These are phyloP conservation scores for Gortyna flavago DNA, from an alignment of 2,888 invertebrate species.

Conservation along the genomic window DNA sequence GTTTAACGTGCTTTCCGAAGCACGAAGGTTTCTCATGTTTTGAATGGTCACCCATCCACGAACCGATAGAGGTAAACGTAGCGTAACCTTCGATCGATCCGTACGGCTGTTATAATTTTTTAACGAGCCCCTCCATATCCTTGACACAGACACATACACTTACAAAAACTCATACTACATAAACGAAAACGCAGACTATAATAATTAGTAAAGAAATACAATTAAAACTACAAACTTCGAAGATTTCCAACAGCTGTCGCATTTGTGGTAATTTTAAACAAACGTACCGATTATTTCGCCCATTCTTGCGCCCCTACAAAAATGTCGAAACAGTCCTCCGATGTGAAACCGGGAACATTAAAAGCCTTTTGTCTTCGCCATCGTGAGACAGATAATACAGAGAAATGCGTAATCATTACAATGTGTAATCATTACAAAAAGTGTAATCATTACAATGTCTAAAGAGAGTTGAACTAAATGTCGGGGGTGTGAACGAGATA, in stretches of 20 bases:
- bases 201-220: slow-evolving; percentile 1
- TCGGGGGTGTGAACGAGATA: not conserved
- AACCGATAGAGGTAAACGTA: too few relatives aligned
- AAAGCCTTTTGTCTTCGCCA: slow-evolving; percentile 14
- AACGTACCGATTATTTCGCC: not conserved
- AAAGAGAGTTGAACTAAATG: not conserved
- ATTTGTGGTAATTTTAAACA: not conserved
- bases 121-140: too few relatives aligned
- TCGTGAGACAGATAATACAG: slow-evolving; percentile 12
- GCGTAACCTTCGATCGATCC: too few relatives aligned
- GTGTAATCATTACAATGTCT: slow-evolving; percentile 11
- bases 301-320: not conserved
- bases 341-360: not conserved
- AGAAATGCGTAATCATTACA: slow-evolving; percentile 2
- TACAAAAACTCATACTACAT: not conserved
- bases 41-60: too few relatives aligned
- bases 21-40: too few relatives aligned
- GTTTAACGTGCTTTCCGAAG: too few relatives aligned
- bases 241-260: slow-evolving; percentile 6
- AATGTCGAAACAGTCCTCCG: slow-evolving; percentile 6
- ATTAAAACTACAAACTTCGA: slow-evolving; percentile 13
- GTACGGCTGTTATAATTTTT: too few relatives aligned
- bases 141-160: not conserved
- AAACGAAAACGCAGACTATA: not conserved
- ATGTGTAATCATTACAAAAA: slow-evolving; percentile 19